Base-by-base conservation (phyloP, 2,888 invertebrate genomes). In the Emmelina monodactyla region DNA sequence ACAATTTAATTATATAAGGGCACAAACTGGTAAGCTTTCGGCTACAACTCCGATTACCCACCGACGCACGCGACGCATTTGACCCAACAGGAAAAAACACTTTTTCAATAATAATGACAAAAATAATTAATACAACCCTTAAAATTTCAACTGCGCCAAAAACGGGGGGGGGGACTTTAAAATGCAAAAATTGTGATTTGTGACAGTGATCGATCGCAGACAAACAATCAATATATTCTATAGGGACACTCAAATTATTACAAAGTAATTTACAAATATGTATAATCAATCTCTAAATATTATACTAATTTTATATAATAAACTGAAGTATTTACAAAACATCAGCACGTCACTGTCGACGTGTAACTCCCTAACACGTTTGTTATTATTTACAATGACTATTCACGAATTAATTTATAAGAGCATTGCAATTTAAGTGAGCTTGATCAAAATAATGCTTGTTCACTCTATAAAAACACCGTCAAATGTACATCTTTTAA, bases 381-480 rank as follows among this genome's bases (percentile, higher is more conserved):
- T 65, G 62, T 70, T 68, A 58, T 59, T 80, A 81, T 80, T 67
- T 80, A 81, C 79, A 81, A 64, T 76, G 69, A 78, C 78, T 79
- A 76, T 61, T 64, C 63, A 64, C 65, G 72, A 59, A 68, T 62
- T 68, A 62, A 64, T 63, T 56, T 48, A 64, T 13, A 68, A 67
- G 75, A 78, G 75, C 75, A 76, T 79, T 76, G 72, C 65, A 67
- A 67, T 65, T 55, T 54, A 54, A 25, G 59, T 75, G 68, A 75
- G 69, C 71, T 73, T 73, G 67, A 73, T 73, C 71, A 69, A 69
- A 66, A 55, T 61, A 67, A 66, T 64, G 62, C 63, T 64, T 70
- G 70, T 75, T 75, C 72, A 63, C 60, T 52, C 53, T 51, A 56
- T 49, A 53, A 50, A 50, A 49, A 38, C 44, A 42, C 41, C 50